Base-by-base conservation (phyloP, 2,888 invertebrate species). In the Hyles lineata region DNA sequence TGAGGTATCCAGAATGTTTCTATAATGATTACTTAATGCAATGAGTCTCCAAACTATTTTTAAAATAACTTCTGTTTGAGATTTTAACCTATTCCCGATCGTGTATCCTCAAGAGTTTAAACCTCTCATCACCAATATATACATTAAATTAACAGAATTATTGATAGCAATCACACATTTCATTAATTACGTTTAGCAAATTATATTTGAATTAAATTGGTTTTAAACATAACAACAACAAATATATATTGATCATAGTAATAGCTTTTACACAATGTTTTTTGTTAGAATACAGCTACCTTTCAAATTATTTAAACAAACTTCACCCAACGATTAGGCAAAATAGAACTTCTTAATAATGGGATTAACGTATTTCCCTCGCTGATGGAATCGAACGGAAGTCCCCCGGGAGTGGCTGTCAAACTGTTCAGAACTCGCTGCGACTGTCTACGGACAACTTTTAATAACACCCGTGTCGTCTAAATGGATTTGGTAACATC, bases 401-500 rank as follows among this genome's bases (percentile, higher is more conserved):
- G 80, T 85, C 91, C 87, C 87, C 76, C 74, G 88, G 87, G 91
- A 87, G 82, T 80, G 80, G 82, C 91, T 91, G 92, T 93, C 93
- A 92, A 92, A 92, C 86, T 89, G 85, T 80, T 89, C 82, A 82
- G 76, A 89, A 90, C 89, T 89, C 84, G 84, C 88, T 82, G 88
- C 89, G 89, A 87, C 89, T 89, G 90, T 85, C 86, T 85, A 82
- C 83, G 86, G 90, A 91, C 92, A 93, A 93, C 88, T 93, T 94
- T 93, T 93, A 93, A 93, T 92, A 92, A 92, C 92, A 91, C 88
- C 89, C 89, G 90, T 91, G 90, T 90, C 89, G 87, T 85, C 88
- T 87, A 93, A 92, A 93, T 93, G 91, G 92, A 91, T 91, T 90
- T 86, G 85, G 89, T 89, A 86, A 83, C 82, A 15, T 23, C 23